These are phyloP conservation scores for Drosophila mulleri DNA, from an alignment of 2,888 invertebrate genomes.

Conservation along the genomic window DNA sequence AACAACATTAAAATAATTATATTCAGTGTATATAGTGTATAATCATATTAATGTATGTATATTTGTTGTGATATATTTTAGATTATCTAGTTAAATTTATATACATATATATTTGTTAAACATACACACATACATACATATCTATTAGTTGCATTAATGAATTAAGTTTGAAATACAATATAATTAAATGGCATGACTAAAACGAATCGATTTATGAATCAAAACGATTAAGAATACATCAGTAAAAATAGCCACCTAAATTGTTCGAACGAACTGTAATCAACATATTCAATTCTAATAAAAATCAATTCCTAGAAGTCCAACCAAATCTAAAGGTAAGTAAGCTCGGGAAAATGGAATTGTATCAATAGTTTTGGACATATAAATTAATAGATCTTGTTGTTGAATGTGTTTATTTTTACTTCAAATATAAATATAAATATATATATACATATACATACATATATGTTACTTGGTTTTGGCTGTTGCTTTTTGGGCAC, in stretches of 20 bases:
- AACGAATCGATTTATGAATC: background rate
- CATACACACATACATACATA: background rate
- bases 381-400: background rate
- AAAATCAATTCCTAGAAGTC: conserved; percentile 3
- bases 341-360: background rate
- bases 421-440: background rate
- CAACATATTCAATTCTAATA: background rate
- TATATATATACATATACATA: background rate
- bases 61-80: background rate
- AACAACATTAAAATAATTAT: too few relatives aligned
- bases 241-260: background rate
- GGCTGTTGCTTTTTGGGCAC: conserved; percentile 36
- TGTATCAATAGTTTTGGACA: background rate
- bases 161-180: background rate
- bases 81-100: too few relatives aligned
- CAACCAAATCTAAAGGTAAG: background rate
- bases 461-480: conserved; percentile 6
- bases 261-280: background rate
- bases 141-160: background rate
- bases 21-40: background rate
- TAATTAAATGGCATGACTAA: background rate
- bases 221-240: background rate
- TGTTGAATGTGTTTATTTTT: background rate
- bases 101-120: background rate
- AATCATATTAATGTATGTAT: background rate